Evolutionary conservation across 2,888 invertebrate genomes (phyloP).

Genomic region (Chrysolina oricalcia): DNA sequence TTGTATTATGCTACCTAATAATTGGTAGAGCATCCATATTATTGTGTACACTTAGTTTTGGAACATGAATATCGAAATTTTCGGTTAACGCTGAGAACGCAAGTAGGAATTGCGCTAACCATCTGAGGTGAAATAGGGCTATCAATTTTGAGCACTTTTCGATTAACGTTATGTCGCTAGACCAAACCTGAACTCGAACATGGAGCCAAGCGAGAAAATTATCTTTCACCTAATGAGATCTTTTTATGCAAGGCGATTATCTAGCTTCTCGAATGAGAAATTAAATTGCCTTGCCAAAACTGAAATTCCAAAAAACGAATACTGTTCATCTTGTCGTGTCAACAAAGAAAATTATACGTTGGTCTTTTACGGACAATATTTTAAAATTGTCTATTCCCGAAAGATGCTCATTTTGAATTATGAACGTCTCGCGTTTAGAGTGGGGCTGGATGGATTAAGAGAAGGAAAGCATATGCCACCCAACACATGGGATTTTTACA

Average conservation of each 20-base stretch:
- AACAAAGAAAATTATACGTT: slow-evolving; percentile 14
- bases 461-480: no score
- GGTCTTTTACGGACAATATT: slow-evolving; percentile 19
- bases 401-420: slow-evolving; percentile 5
- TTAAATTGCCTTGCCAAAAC: slow-evolving; percentile 21
- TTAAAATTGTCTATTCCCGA: neutral
- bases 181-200: slow-evolving; percentile 9
- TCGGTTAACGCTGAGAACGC: no score
- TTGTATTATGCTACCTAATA: no score
- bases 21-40: no score
- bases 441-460: no score
- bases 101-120: no score
- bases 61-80: no score
- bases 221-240: slow-evolving; percentile 19
- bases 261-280: slow-evolving; percentile 18
- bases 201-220: slow-evolving; percentile 18
- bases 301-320: slow-evolving; percentile 4
- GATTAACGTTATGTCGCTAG: neutral
- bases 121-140: neutral
- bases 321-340: slow-evolving; percentile 17
- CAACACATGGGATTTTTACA: no score
- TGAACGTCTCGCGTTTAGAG: neutral
- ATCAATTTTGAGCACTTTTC: neutral
- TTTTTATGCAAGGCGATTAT: slow-evolving; percentile 22
- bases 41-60: no score